Evolutionary conservation across 2,888 invertebrate genomes (phyloP).

Genomic region (Rhamnusium bicolor): DNA sequence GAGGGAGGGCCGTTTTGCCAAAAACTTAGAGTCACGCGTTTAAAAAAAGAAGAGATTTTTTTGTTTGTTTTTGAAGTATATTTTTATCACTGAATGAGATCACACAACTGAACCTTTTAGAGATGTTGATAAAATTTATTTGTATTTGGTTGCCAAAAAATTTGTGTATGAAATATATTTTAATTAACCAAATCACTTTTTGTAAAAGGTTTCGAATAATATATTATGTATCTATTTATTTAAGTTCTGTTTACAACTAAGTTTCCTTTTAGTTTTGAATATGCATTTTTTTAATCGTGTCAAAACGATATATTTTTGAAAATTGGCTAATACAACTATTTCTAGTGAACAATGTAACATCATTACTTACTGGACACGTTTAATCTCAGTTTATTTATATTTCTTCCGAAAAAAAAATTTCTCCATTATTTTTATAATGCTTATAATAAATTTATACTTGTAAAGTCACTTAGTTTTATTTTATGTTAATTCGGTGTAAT

Average conservation of each 20-base stretch:
- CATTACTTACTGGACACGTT: conserved; percentile 33
- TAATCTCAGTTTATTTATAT: conserved; percentile 17
- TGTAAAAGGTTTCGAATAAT: neutral
- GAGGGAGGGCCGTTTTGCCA: conserved; percentile 63
- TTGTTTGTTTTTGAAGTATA: conserved; percentile 40
- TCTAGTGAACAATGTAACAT: conserved; percentile 29
- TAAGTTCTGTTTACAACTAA: neutral
- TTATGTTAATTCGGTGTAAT: too few relatives aligned
- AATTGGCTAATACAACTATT: neutral
- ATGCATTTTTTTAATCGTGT: neutral
- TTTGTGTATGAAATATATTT: conserved; percentile 6
- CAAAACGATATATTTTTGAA: neutral
- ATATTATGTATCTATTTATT: neutral
- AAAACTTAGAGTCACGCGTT: conserved; percentile 52
- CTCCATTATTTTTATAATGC: conserved; percentile 49
- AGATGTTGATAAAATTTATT: conserved; percentile 43
- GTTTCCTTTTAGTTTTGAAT: neutral
- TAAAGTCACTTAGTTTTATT: conserved; percentile 47
- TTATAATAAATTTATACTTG: conserved; percentile 50
- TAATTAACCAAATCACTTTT: conserved; percentile 2
- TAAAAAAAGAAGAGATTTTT: conserved; percentile 46
- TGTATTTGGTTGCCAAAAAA: conserved; percentile 22
- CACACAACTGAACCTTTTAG: conserved; percentile 34
- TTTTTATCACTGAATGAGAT: conserved; percentile 26
- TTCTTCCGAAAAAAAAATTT: conserved; percentile 17